Conservation (phyloP, 2,797 vertebrate species). For the Natrix natrix region DNA sequence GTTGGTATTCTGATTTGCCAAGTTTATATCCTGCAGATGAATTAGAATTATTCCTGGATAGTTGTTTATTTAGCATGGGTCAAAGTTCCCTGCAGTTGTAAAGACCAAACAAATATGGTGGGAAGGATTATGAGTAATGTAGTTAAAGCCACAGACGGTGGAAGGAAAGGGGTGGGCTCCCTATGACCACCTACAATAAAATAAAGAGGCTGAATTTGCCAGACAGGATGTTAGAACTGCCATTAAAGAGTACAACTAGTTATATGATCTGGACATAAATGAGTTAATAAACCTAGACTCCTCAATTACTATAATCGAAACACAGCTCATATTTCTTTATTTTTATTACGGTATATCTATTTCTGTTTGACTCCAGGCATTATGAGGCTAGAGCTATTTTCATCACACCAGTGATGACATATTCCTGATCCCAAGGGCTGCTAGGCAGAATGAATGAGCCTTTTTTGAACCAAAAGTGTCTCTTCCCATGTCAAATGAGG, state of each 20-base stretch:
- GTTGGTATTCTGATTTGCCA: not conserved
- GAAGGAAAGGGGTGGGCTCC: not conserved
- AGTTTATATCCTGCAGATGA: not conserved
- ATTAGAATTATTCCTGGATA: not conserved
- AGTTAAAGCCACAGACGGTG: not conserved
- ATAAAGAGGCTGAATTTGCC: not conserved
- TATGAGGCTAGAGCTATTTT: constrained; percentile 34
- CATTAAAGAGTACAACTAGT: not conserved
- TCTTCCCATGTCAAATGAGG: constrained; percentile 7
- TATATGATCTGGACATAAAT: not conserved
- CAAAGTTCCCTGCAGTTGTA: not conserved
- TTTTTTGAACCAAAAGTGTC: constrained; percentile 6
- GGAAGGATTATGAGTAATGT: not conserved
- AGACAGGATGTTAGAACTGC: not conserved
- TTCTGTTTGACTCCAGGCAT: constrained; percentile 40
- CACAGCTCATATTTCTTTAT: constrained; percentile 50
- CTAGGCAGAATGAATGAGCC: constrained; percentile 15
- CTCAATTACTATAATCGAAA: constrained; percentile 11
- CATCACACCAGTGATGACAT: not conserved
- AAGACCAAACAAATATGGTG: not conserved
- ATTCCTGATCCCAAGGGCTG: constrained; percentile 52
- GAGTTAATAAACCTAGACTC: constrained; percentile 45
- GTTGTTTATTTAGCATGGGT: constrained; percentile 1
- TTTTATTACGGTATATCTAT: constrained; percentile 41
- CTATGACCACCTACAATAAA: not conserved